Evolutionary conservation across 2,113 vertebrate species (phyloP).

Genomic region (Columba janthina): DNA sequence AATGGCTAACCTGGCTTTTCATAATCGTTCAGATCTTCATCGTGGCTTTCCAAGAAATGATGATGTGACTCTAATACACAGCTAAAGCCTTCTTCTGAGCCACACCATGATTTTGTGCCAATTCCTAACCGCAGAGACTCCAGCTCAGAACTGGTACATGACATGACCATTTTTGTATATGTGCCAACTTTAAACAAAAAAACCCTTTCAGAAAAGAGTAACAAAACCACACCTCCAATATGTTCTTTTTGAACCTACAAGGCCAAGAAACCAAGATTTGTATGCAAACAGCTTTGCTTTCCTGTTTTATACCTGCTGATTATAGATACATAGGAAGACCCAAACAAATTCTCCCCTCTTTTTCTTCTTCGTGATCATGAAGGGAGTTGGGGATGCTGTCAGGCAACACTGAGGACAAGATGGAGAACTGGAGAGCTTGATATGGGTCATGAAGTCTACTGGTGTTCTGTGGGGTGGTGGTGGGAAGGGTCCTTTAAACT

Average conservation of each 20-base stretch:
- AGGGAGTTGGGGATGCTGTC: constrained; percentile 50
- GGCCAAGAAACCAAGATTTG: constrained; percentile 50
- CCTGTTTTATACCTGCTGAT: constrained; percentile 41
- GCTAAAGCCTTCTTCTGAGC: constrained; percentile 2
- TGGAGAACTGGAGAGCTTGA: constrained; percentile 33
- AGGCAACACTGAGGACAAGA: constrained; percentile 35
- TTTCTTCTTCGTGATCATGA: constrained; percentile 8
- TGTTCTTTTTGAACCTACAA: constrained; percentile 30
- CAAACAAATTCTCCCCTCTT: constrained; percentile 8
- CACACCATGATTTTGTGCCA: neutral
- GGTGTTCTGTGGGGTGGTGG: constrained; percentile 27
- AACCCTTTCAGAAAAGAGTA: constrained; percentile 26
- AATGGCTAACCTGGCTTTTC: constrained; percentile 47
- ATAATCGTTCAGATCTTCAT: constrained; percentile 25
- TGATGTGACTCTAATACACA: neutral
- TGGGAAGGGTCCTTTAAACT: constrained; percentile 60
- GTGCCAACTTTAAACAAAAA: constrained; percentile 34
- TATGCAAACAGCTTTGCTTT: constrained; percentile 35
- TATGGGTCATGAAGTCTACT: constrained; percentile 47
- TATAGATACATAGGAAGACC: neutral
- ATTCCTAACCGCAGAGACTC: constrained; percentile 34
- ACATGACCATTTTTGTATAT: neutral
- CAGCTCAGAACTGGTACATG: neutral
- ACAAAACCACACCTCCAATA: neutral
- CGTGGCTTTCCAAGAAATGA: constrained; percentile 37